Evolutionary conservation across 2,113 vertebrate species (phyloP).

Genomic region (Pteruthius melanotis): DNA sequence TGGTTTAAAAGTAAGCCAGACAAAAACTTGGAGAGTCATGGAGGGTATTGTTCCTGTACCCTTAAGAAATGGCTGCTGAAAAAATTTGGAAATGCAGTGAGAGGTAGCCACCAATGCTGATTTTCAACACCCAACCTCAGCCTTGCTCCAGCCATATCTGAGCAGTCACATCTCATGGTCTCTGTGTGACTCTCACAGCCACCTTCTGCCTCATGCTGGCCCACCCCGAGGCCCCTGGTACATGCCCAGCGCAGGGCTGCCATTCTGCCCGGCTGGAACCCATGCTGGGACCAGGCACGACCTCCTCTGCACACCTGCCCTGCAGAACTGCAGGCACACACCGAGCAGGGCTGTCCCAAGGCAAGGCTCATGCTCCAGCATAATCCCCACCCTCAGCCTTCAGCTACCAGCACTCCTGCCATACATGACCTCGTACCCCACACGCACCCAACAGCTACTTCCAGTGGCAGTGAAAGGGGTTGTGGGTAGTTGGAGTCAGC

Average conservation of each 20-base stretch:
- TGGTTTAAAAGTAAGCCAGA: neutral
- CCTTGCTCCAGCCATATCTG: neutral
- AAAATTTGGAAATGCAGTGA: neutral
- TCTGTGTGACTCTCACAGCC: neutral
- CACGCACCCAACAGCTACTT: neutral
- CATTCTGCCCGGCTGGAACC: accelerated
- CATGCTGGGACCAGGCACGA: accelerated
- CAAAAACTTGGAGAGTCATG: neutral
- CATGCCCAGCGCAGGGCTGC: neutral
- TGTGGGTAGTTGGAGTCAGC: neutral
- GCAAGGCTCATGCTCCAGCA: neutral
- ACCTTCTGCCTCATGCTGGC: neutral
- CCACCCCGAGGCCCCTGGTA: accelerated
- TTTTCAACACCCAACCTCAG: neutral
- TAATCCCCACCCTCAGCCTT: neutral
- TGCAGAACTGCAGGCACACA: neutral
- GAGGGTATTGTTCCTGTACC: neutral
- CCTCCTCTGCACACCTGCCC: neutral
- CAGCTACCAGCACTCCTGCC: accelerated
- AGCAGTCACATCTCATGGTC: neutral
- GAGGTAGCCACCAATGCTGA: neutral
- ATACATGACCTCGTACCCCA: accelerated
- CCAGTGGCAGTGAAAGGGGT: neutral
- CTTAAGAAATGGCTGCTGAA: neutral
- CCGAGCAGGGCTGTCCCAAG: neutral